phyloP scores from a whole-genome alignment of 1,140 invertebrate species.

The Sminthurinus signatus region DNA sequence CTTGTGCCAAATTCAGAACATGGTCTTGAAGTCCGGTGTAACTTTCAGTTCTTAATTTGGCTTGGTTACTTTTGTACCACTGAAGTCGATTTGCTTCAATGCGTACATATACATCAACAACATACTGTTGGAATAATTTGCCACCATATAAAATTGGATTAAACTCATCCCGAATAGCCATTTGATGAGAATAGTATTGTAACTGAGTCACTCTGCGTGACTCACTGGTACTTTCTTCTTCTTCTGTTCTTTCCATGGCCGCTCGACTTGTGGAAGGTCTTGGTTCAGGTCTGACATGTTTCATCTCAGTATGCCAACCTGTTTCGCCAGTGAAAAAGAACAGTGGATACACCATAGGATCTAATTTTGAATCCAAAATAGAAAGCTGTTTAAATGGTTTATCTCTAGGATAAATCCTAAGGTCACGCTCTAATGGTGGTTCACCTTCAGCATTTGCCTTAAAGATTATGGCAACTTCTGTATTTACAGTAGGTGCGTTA shows the following conservation, averaged over 20 bases:
- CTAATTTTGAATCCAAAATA: slow-evolving; percentile 8
- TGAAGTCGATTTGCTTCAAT: slow-evolving; percentile 48
- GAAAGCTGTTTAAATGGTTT: neutral
- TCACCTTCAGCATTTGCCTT: slow-evolving; percentile 19
- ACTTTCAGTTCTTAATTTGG: slow-evolving; percentile 47
- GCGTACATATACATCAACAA: slow-evolving; percentile 51
- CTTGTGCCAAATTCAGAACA: slow-evolving; percentile 13
- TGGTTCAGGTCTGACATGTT: slow-evolving; percentile 23
- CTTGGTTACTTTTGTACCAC: slow-evolving; percentile 48
- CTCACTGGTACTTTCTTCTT: neutral
- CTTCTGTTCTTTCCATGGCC: too few relatives aligned
- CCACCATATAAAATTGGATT: slow-evolving; percentile 39
- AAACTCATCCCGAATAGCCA: slow-evolving; percentile 19
- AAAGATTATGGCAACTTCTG: slow-evolving; percentile 40
- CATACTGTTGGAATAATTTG: slow-evolving; percentile 45
- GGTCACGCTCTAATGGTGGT: slow-evolving; percentile 27
- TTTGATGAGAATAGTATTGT: slow-evolving; percentile 18
- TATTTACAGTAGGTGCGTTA: slow-evolving; percentile 32
- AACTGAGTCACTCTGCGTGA: slow-evolving; percentile 5
- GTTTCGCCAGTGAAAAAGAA: slow-evolving; percentile 47
- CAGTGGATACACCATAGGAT: slow-evolving; percentile 45
- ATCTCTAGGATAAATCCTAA: slow-evolving; percentile 6
- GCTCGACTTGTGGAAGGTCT: too few relatives aligned
- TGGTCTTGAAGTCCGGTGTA: slow-evolving; percentile 48
- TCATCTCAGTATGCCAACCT: slow-evolving; percentile 34